These are phyloP conservation scores for Brachionus sp. DNA, from an alignment of 1,140 invertebrate species.

Conservation along the genomic window DNA sequence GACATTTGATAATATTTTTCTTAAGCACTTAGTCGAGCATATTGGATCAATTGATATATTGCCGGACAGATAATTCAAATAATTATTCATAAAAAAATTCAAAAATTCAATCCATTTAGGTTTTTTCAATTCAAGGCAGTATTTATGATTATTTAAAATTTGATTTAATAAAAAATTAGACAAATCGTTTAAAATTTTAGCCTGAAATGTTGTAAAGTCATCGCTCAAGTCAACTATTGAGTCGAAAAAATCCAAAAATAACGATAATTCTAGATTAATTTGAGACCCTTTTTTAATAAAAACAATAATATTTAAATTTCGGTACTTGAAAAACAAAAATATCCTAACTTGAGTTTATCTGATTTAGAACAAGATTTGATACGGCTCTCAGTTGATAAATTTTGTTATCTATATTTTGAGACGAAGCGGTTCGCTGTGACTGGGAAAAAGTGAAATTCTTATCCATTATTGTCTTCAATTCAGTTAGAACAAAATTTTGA, in stretches of 20 bases:
- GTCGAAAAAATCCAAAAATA: conserved; percentile 14
- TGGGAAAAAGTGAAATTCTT: not conserved
- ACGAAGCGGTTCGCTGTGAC: not conserved
- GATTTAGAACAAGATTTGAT: not conserved
- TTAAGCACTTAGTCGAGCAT: not conserved
- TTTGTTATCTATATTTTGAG: conserved; percentile 37
- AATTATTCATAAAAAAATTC: conserved; percentile 22
- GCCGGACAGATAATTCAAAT: not conserved
- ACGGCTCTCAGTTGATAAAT: conserved; percentile 25
- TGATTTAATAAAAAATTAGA: conserved; percentile 8
- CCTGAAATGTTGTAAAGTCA: not conserved
- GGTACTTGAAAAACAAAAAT: not conserved
- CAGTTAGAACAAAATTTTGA: conserved; percentile 27
- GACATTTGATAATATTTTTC: not conserved
- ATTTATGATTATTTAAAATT: not conserved
- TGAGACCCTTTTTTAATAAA: not conserved
- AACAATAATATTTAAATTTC: not conserved
- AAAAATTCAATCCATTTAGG: conserved; percentile 21
- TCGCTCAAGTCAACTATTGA: not conserved
- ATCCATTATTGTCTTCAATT: not conserved
- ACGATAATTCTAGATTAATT: not conserved
- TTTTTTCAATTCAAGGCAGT: not conserved
- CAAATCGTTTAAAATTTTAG: conserved; percentile 1
- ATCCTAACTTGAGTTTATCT: conserved; percentile 25
- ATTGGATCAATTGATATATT: not conserved